phyloP scores from a whole-genome alignment of 2,888 invertebrate genomes.

The Lumbricus terrestris region DNA sequence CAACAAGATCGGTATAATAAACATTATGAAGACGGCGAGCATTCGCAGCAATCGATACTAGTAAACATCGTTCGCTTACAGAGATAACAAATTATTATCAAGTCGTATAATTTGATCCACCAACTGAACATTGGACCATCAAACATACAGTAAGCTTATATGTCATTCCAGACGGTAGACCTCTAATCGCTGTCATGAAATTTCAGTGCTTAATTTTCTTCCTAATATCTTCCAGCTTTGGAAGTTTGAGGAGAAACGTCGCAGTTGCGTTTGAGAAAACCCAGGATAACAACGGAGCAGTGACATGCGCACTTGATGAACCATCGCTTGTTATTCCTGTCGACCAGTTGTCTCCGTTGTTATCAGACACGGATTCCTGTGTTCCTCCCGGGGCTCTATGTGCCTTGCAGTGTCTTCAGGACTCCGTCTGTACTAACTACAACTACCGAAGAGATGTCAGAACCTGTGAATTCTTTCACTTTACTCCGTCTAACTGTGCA shows the following conservation, averaged over 20 bases:
- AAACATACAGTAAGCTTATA: too few relatives aligned
- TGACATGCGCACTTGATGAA: background rate
- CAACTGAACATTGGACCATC: too few relatives aligned
- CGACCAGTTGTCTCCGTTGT: background rate
- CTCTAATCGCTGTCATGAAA: too few relatives aligned
- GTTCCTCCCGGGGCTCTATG: background rate
- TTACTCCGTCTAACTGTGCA: background rate
- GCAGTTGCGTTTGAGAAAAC: background rate
- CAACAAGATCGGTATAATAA: too few relatives aligned
- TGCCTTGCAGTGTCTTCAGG: background rate
- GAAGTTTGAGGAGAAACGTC: background rate
- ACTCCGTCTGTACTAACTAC: background rate
- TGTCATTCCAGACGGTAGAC: too few relatives aligned
- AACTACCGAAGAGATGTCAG: background rate
- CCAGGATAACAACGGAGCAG: background rate
- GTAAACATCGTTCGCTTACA: too few relatives aligned
- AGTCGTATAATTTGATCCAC: too few relatives aligned
- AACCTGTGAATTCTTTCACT: background rate
- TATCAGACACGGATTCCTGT: background rate
- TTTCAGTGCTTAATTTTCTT: too few relatives aligned
- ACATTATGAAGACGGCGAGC: too few relatives aligned
- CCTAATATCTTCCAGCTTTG: too few relatives aligned
- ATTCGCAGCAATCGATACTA: too few relatives aligned
- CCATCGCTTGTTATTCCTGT: background rate
- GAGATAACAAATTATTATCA: too few relatives aligned